Percentiles rank a stretch among this genome's conserved stretches.
phyloP scores from a whole-genome alignment of 2,797 vertebrate species.

The Acanthurus lineatus region DNA sequence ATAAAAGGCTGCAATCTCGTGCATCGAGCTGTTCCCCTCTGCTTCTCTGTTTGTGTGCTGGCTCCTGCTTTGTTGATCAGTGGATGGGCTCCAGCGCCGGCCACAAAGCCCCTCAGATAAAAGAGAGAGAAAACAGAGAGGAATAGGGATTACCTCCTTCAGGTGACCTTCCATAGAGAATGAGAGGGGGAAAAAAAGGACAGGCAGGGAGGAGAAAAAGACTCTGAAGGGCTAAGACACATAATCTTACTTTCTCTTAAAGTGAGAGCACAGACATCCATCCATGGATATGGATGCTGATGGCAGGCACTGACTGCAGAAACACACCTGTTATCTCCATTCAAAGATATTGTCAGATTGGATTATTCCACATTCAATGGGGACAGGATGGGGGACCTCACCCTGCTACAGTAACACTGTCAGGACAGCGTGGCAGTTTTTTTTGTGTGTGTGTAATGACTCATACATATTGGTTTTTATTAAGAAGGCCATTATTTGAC shows the following conservation, averaged over 20 bases:
- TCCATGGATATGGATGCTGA: conserved; percentile 63
- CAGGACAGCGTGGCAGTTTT: conserved; percentile 36
- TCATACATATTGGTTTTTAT: conserved; percentile 42
- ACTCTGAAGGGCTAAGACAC: conserved; percentile 73
- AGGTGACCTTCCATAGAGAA: conserved; percentile 81
- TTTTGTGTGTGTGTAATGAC: conserved; percentile 16
- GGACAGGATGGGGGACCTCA: conserved; percentile 40
- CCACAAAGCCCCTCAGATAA: conserved; percentile 80
- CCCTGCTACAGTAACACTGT: conserved; percentile 33
- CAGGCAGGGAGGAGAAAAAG: conserved; percentile 55
- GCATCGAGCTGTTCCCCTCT: conserved; percentile 64
- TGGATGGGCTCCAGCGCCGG: conserved; percentile 62
- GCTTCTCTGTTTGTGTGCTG: conserved; percentile 59
- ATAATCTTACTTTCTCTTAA: conserved; percentile 77
- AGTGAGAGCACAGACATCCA: conserved; percentile 62
- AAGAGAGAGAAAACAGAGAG: conserved; percentile 71
- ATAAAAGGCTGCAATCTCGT: conserved; percentile 77
- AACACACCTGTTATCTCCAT: conserved; percentile 63
- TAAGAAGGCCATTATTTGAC: conserved; percentile 45
- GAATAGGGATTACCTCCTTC: conserved; percentile 84
- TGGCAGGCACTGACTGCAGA: conserved; percentile 60
- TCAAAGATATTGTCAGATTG: conserved; percentile 64
- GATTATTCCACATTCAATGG: conserved; percentile 70
- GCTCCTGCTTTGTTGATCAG: conserved; percentile 70
- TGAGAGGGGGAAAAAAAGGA: conserved; percentile 43